Evolutionary conservation across 1,140 invertebrate species (phyloP), one percentile per base, ranked within the genome.

Genomic region (Pemphigus obesinymphae): DNA sequence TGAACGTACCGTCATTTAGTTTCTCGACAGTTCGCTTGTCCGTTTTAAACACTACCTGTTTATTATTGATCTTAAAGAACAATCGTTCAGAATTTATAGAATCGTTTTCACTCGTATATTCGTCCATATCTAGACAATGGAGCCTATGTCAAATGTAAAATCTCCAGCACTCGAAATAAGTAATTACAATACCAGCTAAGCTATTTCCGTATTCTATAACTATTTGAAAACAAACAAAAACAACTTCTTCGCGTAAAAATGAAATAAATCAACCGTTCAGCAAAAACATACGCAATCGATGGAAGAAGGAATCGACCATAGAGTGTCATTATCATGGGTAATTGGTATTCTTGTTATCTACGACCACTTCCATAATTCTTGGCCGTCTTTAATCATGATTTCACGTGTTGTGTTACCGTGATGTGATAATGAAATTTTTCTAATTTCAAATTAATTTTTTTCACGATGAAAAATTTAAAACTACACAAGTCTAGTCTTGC

Each of bases 51-150:
- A 82, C 31, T 20, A 83, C 55, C 63, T 83, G 83, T 50, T 48
- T 75, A 55, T 82, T 81, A 53, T 83, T 83, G 20, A 83, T 70
- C 43, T 81, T 83, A 34, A 83, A 82, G n/a, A 82, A 82, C n/a
- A 70, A 10, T 76, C 78, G 78, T 68, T 78, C 76, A 40, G 34
- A 43, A 29, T 20, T n/a, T 20, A 80, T 45, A n/a, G 26, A 45
- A 63, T 45, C 15, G 20, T 63, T 80, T 37, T 58, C 34, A 3
- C 2, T 43, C 2, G 34, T 10, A 58, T 78, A 61, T n/a, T 58
- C 17, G 31, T 58, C 34, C 75, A 58, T 78, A 23, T 23, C 50
- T 43, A 55, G 34, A 58, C 6, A 55, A 50, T 37, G 31, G 13
- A 55, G 10, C 20, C 45, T 50, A 31, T 13, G 29, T 1, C 2